Conservation (phyloP, 2,113 vertebrate genomes). For the Ranitomeya imitator region DNA sequence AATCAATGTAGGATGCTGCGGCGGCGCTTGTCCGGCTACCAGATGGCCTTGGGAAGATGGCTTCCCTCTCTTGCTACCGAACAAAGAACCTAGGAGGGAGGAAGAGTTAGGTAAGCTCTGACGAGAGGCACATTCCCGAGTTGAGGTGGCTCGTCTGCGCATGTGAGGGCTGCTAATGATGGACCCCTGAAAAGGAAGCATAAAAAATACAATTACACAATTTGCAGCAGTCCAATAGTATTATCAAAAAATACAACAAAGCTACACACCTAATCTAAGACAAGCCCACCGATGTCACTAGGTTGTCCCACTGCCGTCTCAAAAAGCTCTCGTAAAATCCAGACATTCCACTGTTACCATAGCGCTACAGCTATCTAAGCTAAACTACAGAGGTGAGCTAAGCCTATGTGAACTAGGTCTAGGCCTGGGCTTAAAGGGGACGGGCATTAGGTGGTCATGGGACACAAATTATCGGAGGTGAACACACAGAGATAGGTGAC, state of each 20-base stretch:
- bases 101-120: constrained; percentile 90
- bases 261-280: constrained; percentile 48
- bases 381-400: constrained; percentile 12
- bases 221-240: constrained; percentile 65
- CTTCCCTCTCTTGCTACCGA: constrained; percentile 87
- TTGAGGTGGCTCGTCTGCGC: constrained; percentile 86
- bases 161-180: constrained; percentile 98
- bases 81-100: constrained; percentile 91
- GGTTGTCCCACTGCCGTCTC: not conserved
- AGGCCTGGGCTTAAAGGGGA: constrained; percentile 25
- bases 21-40: constrained; percentile 69
- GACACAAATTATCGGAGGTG: constrained; percentile 62
- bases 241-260: constrained; percentile 62
- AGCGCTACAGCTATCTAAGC: constrained; percentile 5
- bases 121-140: constrained; percentile 90
- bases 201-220: constrained; percentile 77
- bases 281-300: not conserved
- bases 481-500: constrained; percentile 67
- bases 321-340: not conserved
- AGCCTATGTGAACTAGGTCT: constrained; percentile 38
- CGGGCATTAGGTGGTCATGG: constrained; percentile 57
- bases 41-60: constrained; percentile 78
- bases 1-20: constrained; percentile 77
- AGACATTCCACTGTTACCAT: not conserved
- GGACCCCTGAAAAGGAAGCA: constrained; percentile 92